Base-by-base conservation (phyloP, 2,888 invertebrate genomes). In the Drosophila histrio region DNA sequence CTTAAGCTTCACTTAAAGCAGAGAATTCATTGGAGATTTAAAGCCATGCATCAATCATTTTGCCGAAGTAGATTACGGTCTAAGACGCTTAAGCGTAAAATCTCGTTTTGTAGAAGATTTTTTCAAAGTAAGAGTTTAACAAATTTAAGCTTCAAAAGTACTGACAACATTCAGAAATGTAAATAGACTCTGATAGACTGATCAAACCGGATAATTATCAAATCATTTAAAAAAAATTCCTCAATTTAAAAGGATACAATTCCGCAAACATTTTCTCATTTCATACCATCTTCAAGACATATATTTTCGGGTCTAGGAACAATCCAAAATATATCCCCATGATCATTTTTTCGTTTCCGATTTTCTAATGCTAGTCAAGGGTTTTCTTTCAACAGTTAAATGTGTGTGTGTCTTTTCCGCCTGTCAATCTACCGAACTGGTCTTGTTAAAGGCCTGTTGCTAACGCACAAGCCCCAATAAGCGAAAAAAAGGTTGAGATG, bases 341-440 rank as follows among this genome's bases (percentile, higher is more conserved):
- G 9, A 36, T 36, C 9, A 15, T 1, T 17, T 17, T 19, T 1
- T 26, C 26, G n/a, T 26, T 22, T 44, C 4, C 9, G 19, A 6
- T 21, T 19, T 38, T 21, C n/a, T 6, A 21, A n/a, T 21, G 19
- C 1, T 11, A 5, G 2, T 1, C 11, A 6, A 38, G 11, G 19
- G 9, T 19, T n/a, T 1, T 19, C 22, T 44, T 6, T 26, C 13
- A 24, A 44, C 22, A 38, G 61, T 39, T 62, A 38, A 44, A 65
- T 60, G 49, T 39, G 53, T 39, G 53, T 49, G 47, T 39, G 21
- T 30, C 43, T 53, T 53, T 58, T 41, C n/a, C n/a, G 50, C 17
- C 34, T 9, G 30, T 28, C 66, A 64, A 64, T 67, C 36, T 15
- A 36, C 7, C 47, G 43, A 72, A 70, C 66, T 66, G 59, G 72